phyloP scores from a whole-genome alignment of 1,140 invertebrate species.

The Phymastichus coffea region DNA sequence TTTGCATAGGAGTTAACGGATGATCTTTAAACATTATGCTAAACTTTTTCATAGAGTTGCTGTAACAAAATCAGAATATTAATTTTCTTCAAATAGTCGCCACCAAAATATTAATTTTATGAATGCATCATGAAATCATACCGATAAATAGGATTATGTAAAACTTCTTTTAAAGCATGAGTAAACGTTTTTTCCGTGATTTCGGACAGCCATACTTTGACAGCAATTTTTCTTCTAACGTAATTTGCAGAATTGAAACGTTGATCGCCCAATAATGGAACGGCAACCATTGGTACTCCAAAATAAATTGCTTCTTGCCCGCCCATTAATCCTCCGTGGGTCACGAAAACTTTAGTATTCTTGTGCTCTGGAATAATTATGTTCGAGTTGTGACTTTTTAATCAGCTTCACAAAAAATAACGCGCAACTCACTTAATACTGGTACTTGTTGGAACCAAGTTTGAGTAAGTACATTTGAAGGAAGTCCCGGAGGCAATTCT shows the following conservation, averaged over 20 bases:
- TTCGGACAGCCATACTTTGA: slow-evolving; percentile 40
- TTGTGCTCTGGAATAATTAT: slow-evolving; percentile 53
- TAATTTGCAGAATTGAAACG: slow-evolving; percentile 49
- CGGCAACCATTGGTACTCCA: slow-evolving; percentile 58
- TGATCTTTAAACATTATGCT: neutral
- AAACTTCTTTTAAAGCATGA: slow-evolving; percentile 35
- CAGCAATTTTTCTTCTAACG: slow-evolving; percentile 44
- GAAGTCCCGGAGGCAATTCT: slow-evolving; percentile 48
- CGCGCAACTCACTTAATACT: slow-evolving; percentile 34
- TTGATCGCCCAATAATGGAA: slow-evolving; percentile 62
- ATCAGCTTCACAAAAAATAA: neutral
- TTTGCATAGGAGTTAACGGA: neutral
- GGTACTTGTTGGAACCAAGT: slow-evolving; percentile 67
- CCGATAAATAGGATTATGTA: slow-evolving; percentile 37
- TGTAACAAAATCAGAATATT: neutral
- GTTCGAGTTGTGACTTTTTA: neutral
- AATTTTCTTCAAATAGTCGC: neutral
- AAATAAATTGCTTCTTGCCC: slow-evolving; percentile 58
- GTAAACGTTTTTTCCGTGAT: slow-evolving; percentile 41
- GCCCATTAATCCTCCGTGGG: slow-evolving; percentile 61
- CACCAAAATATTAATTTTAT: neutral
- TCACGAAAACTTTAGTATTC: slow-evolving; percentile 58
- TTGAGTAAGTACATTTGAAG: slow-evolving; percentile 63
- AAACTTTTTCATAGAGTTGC: neutral
- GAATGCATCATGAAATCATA: too few species aligned